A percentile compares a stretch with the other conserved stretches of the same genome.
Evolutionary conservation across 1,140 invertebrate species (phyloP).

Genomic region (Saccostrea echinata): DNA sequence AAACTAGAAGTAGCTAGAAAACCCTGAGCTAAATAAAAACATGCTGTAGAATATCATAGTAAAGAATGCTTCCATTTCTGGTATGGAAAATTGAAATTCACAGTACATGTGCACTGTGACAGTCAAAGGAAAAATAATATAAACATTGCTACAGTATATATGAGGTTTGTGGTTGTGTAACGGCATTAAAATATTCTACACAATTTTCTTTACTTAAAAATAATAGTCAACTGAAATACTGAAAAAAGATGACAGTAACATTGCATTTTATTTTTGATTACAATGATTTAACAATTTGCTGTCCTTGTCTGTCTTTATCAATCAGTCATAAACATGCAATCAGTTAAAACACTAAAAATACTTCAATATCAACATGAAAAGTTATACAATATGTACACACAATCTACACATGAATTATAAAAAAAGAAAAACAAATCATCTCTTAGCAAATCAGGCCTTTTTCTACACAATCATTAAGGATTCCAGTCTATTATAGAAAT

Average conservation of each 20-base stretch:
- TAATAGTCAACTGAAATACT: constrained; percentile 30
- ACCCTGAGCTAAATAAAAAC: constrained; percentile 32
- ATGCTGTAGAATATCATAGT: constrained; percentile 23
- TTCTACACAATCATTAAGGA: not conserved
- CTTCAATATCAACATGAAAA: constrained; percentile 1
- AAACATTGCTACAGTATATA: constrained; percentile 23
- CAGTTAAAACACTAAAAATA: not conserved
- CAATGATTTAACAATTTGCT: not conserved
- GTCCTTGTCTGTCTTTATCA: not conserved
- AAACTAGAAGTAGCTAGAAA: not conserved
- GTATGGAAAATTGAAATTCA: not conserved
- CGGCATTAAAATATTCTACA: constrained; percentile 1
- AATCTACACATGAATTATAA: constrained; percentile 24
- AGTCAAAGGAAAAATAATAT: not conserved
- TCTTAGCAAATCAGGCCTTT: not conserved
- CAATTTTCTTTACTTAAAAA: not conserved
- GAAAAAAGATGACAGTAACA: not conserved
- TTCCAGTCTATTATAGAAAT: not conserved
- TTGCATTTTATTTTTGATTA: constrained; percentile 6
- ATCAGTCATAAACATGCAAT: not conserved
- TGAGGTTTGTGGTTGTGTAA: constrained; percentile 16
- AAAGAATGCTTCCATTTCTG: not conserved
- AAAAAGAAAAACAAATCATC: not conserved
- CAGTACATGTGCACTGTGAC: constrained; percentile 6
- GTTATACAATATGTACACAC: constrained; percentile 10